These are phyloP conservation scores for Eubasilissa regina DNA, from an alignment of 1,140 invertebrate genomes.

Conservation along the genomic window DNA sequence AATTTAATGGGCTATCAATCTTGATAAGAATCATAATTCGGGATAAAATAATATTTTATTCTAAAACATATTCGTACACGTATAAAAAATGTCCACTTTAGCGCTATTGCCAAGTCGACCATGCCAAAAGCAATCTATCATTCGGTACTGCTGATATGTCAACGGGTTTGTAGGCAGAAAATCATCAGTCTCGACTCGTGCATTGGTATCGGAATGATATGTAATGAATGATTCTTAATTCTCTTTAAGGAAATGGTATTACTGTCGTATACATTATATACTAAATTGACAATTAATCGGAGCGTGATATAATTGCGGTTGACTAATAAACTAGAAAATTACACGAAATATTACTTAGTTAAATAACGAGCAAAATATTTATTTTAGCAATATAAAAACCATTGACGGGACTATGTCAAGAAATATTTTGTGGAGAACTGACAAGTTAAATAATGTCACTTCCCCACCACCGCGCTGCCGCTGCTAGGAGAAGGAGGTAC, in stretches of 20 bases:
- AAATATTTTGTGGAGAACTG: conserved; percentile 10
- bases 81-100: conserved; percentile 33
- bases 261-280: too few relatives aligned
- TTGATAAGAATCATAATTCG: conserved; percentile 17
- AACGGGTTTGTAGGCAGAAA: not conserved
- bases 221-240: not conserved
- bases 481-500: not conserved
- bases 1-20: not conserved
- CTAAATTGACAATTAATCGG: too few relatives aligned
- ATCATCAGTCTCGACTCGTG: not conserved
- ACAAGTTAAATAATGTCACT: conserved; percentile 8
- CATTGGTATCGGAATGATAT: not conserved
- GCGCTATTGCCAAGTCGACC: conserved; percentile 27
- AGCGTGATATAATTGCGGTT: too few relatives aligned
- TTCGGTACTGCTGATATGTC: conserved; percentile 23
- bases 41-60: not conserved
- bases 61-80: not conserved
- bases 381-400: not conserved
- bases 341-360: not conserved
- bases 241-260: not conserved
- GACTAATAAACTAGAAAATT: too few relatives aligned
- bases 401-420: conserved; percentile 5
- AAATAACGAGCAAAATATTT: not conserved
- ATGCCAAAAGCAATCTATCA: conserved; percentile 27
- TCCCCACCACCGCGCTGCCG: not conserved